Evolutionary conservation across 2,888 invertebrate genomes (phyloP).

Genomic region (Epinotia ramella): DNA sequence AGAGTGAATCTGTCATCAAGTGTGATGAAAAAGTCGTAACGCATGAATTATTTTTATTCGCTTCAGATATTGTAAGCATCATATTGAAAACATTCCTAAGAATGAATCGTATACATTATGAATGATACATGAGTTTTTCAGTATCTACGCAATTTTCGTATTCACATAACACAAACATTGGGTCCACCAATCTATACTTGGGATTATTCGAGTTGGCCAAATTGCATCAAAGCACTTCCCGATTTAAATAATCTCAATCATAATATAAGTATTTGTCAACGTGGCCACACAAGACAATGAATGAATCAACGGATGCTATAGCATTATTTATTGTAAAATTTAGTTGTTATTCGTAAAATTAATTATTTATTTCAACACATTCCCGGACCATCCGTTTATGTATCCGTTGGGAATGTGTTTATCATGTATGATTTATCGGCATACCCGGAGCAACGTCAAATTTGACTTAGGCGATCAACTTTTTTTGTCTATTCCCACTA

Average conservation of each 20-base stretch:
- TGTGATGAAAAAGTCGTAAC: background rate
- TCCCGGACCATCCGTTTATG: slow-evolving; percentile 11
- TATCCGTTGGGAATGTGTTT: slow-evolving; percentile 2
- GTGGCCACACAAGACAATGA: background rate
- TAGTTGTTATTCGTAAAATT: slow-evolving; percentile 20
- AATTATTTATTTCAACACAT: slow-evolving; percentile 30
- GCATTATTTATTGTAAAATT: slow-evolving; percentile 29
- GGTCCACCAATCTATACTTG: background rate
- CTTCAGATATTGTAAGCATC: slow-evolving; percentile 10
- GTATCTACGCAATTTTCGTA: background rate
- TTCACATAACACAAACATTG: background rate
- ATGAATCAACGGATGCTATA: slow-evolving; percentile 14
- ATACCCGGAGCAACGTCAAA: background rate
- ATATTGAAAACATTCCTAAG: slow-evolving; percentile 15
- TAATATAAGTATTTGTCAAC: background rate
- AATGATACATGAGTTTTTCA: background rate
- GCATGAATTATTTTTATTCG: background rate
- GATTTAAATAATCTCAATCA: no score
- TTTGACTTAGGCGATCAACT: background rate
- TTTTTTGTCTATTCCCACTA: background rate
- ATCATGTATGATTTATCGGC: slow-evolving; percentile 13
- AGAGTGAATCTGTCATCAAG: background rate
- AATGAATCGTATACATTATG: background rate
- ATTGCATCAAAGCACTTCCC: no score
- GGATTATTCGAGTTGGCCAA: no score